Evolutionary conservation across 2,888 invertebrate species (phyloP).

Genomic region (Prosopocoilus inquinatus): DNA sequence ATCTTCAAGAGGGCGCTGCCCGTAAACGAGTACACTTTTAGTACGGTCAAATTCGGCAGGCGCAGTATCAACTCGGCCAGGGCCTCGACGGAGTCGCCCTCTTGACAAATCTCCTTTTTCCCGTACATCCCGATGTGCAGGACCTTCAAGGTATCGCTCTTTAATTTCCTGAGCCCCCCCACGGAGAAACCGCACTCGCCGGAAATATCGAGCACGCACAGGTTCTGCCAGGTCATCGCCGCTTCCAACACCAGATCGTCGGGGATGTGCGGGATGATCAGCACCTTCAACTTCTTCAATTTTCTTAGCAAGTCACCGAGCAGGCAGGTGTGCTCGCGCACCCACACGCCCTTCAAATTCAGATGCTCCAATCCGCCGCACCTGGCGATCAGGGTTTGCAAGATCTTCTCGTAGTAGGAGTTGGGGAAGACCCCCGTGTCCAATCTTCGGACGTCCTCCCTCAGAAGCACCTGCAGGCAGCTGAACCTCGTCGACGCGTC

Average conservation of each 20-base stretch:
- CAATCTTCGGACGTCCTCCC: slow-evolving; percentile 63
- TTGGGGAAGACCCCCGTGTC: slow-evolving; percentile 70
- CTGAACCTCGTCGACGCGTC: slow-evolving; percentile 67
- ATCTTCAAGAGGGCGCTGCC: slow-evolving; percentile 62
- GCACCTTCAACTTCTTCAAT: slow-evolving; percentile 58
- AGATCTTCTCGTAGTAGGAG: slow-evolving; percentile 68
- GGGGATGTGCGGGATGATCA: slow-evolving; percentile 69
- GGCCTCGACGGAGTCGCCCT: slow-evolving; percentile 49
- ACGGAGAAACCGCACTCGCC: slow-evolving; percentile 70
- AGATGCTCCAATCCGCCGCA: slow-evolving; percentile 62
- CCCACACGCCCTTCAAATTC: slow-evolving; percentile 73
- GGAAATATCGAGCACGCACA: slow-evolving; percentile 65
- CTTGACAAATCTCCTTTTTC: slow-evolving; percentile 65
- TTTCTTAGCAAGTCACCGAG: slow-evolving; percentile 62
- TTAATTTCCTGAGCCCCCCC: slow-evolving; percentile 60
- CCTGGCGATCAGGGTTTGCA: slow-evolving; percentile 63
- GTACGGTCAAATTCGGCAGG: slow-evolving; percentile 62
- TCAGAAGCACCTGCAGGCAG: slow-evolving; percentile 63
- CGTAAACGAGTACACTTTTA: slow-evolving; percentile 68
- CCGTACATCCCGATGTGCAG: slow-evolving; percentile 70
- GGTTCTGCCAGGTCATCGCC: slow-evolving; percentile 56
- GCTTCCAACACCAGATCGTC: slow-evolving; percentile 66
- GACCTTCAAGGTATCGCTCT: slow-evolving; percentile 58
- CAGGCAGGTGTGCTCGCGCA: slow-evolving; percentile 64
- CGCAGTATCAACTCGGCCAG: slow-evolving; percentile 62